Conservation (phyloP, 2,113 vertebrate genomes). For the Campylomormyrus numenius region DNA sequence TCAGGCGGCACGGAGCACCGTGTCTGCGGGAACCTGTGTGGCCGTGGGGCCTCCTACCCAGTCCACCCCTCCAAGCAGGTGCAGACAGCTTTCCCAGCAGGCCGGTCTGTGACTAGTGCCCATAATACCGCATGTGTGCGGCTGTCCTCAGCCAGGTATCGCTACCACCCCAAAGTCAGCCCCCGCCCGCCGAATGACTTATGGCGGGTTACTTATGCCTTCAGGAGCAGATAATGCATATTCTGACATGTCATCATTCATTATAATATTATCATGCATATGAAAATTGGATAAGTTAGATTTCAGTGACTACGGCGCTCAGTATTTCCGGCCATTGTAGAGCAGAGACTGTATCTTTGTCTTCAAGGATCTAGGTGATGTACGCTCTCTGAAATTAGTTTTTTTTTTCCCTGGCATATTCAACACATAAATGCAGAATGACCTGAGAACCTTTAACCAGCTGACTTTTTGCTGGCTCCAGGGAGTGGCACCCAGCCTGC, state of each 20-base stretch:
- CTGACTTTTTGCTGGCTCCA: not conserved
- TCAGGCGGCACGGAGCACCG: conserved; percentile 43
- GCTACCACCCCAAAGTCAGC: conserved; percentile 25
- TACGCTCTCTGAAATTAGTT: not conserved
- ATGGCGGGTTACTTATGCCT: not conserved
- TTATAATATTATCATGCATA: conserved; percentile 58
- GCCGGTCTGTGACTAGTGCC: not conserved
- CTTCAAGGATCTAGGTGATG: not conserved
- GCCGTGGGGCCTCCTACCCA: conserved; percentile 23
- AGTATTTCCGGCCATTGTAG: conserved; percentile 58
- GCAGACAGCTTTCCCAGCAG: not conserved
- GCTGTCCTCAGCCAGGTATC: not conserved
- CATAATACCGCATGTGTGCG: not conserved
- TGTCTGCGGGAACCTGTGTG: conserved; percentile 54
- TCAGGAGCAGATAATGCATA: conserved; percentile 12
- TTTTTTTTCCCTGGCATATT: not conserved
- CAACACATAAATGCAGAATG: not conserved
- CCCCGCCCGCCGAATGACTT: conserved; percentile 29
- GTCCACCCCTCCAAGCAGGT: not conserved
- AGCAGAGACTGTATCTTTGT: conserved; percentile 43
- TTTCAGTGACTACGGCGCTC: conserved; percentile 55
- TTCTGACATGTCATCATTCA: conserved; percentile 53
- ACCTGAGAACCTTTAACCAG: not conserved
- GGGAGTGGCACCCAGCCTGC: not conserved
- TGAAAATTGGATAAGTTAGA: conserved; percentile 55